Conservation (phyloP, 2,888 invertebrate species). For the Nemurella pictetii region DNA sequence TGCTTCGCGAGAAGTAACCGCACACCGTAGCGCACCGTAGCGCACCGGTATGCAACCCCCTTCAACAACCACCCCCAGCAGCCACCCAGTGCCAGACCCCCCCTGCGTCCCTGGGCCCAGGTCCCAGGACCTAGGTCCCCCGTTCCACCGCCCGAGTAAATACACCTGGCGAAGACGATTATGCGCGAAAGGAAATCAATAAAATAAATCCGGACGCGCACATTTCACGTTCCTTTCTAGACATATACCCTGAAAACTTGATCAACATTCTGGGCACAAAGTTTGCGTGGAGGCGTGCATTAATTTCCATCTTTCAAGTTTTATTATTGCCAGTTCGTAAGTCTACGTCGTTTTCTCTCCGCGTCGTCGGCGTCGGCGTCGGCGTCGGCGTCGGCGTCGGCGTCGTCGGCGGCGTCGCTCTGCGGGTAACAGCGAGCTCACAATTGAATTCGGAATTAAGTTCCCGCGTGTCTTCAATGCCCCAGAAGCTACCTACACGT, state of each 20-base stretch:
- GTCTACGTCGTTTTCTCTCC: not conserved
- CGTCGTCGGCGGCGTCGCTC: not conserved
- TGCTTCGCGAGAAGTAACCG: not conserved
- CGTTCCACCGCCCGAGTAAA: not conserved
- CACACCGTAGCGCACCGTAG: too few relatives aligned
- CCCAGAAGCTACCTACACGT: not conserved
- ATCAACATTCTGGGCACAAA: not conserved
- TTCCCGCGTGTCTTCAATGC: not conserved
- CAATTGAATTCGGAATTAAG: not conserved
- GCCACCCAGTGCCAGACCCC: too few relatives aligned
- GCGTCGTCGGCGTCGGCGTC: not conserved
- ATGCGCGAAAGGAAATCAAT: not conserved
- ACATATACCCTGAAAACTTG: not conserved
- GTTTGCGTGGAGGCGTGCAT: not conserved
- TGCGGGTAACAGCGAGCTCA: not conserved
- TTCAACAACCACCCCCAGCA: not conserved
- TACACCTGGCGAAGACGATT: not conserved
- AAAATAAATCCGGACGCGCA: not conserved
- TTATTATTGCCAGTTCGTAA: not conserved
- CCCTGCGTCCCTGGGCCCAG: too few relatives aligned
- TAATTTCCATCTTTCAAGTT: not conserved
- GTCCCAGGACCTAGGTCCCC: not conserved
- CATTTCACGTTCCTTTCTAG: not conserved
- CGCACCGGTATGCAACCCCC: not conserved
- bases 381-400: not conserved